phyloP scores from a whole-genome alignment of 2,113 vertebrate genomes.

The Cathartes aura region DNA sequence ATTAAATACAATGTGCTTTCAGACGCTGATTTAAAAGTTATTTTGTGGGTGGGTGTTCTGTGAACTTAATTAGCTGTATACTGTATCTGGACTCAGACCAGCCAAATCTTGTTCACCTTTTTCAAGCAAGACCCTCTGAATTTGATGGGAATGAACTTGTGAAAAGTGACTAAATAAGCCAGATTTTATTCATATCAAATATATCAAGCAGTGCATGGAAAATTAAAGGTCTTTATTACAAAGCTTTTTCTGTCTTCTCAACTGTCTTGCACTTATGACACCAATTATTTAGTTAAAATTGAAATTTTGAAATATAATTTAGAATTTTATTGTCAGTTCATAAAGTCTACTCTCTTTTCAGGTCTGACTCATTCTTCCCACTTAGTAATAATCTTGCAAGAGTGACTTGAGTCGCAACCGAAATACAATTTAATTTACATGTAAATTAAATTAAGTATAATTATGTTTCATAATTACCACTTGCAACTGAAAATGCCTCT shows the following conservation, averaged over 20 bases:
- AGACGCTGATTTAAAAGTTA: background rate
- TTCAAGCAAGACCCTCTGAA: background rate
- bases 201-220: background rate
- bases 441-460: slow-evolving; percentile 62
- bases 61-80: background rate
- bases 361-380: slow-evolving; percentile 8
- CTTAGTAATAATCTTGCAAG: slow-evolving; percentile 28
- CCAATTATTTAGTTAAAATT: slow-evolving; percentile 39
- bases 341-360: slow-evolving; percentile 4
- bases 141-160: background rate
- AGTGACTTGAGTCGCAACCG: background rate
- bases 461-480: slow-evolving; percentile 48
- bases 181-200: background rate
- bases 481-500: slow-evolving; percentile 44
- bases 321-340: slow-evolving; percentile 25
- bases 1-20: background rate
- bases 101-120: background rate
- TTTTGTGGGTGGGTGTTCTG: background rate
- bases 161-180: background rate
- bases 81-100: background rate
- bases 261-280: background rate
- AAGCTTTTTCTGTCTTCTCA: background rate
- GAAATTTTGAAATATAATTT: slow-evolving; percentile 51
- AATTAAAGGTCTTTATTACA: background rate
- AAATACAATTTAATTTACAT: slow-evolving; percentile 70